Evolutionary conservation across 2,113 vertebrate genomes (phyloP).

Genomic region (Salminus brasiliensis): DNA sequence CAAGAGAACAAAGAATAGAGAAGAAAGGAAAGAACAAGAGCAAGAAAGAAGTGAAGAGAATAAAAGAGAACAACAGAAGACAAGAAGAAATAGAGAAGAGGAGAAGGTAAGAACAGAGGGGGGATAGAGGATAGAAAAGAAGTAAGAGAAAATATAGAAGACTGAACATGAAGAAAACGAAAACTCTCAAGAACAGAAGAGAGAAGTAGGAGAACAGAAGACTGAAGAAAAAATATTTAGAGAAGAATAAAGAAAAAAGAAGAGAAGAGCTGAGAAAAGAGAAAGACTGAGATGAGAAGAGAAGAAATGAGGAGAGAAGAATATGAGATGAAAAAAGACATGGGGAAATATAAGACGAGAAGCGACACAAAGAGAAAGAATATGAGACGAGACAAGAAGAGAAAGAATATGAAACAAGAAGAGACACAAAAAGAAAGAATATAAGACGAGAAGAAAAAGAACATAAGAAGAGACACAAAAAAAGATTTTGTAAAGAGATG

Average conservation of each 20-base stretch:
- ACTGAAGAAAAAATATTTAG: neutral
- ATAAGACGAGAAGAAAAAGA: neutral
- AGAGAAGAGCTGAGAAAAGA: neutral
- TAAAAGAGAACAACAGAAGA: no score
- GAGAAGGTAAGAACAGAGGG: neutral
- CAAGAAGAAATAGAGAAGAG: neutral
- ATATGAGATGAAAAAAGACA: no score
- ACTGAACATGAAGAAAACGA: no score
- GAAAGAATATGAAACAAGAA: neutral
- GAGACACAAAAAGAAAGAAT: no score
- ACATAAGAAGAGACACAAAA: no score
- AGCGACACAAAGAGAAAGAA: no score
- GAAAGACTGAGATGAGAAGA: neutral
- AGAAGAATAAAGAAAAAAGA: neutral
- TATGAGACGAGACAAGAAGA: no score
- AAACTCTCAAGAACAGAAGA: neutral
- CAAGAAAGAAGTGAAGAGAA: no score
- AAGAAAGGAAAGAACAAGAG: no score
- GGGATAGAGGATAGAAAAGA: neutral
- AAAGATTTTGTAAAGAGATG: neutral
- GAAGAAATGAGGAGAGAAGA: neutral
- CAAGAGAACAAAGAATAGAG: neutral
- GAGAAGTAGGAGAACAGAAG: neutral
- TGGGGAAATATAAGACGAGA: no score
- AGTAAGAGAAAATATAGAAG: neutral